A percentile compares a stretch with the other conserved stretches of the same genome.
Conservation (phyloP, 1,140 invertebrate species). For the Drosophila setifemur region DNA sequence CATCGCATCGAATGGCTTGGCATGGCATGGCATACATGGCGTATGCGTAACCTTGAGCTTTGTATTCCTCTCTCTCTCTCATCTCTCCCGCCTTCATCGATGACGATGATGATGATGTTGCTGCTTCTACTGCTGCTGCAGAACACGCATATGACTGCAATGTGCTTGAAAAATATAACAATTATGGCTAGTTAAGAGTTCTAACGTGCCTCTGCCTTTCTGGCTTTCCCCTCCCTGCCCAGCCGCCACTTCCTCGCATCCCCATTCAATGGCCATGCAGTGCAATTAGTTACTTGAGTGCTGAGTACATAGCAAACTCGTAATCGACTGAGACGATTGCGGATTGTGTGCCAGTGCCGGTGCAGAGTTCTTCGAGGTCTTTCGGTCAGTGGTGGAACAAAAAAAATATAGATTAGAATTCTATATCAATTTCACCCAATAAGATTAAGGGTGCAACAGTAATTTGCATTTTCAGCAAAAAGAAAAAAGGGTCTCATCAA, state of each 20-base stretch:
- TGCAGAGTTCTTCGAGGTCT: constrained; percentile 20
- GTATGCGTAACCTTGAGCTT: constrained; percentile 76
- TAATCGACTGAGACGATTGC: constrained; percentile 29
- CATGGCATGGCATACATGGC: constrained; percentile 60
- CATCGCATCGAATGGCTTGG: constrained; percentile 23
- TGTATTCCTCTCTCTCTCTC: constrained; percentile 45
- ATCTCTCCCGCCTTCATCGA: constrained; percentile 30
- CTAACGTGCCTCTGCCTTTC: constrained; percentile 30
- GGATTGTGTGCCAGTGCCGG: not conserved
- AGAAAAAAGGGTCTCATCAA: too few species aligned
- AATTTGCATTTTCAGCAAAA: too few species aligned
- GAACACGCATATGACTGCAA: constrained; percentile 59
- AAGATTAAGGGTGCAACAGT: not conserved
- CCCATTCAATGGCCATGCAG: constrained; percentile 28
- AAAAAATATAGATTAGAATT: not conserved
- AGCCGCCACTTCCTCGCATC: not conserved
- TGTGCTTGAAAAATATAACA: constrained; percentile 67
- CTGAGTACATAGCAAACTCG: constrained; percentile 25
- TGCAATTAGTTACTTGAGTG: constrained; percentile 43
- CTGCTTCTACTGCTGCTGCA: constrained; percentile 11
- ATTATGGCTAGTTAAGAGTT: constrained; percentile 69
- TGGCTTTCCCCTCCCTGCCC: not conserved
- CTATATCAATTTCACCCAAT: too few species aligned
- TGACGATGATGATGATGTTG: constrained; percentile 30
- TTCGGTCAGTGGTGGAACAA: not conserved